Percentiles rank a stretch among this genome's conserved stretches.
Conservation (phyloP, 2,888 invertebrate species). For the Anodontia alba region DNA sequence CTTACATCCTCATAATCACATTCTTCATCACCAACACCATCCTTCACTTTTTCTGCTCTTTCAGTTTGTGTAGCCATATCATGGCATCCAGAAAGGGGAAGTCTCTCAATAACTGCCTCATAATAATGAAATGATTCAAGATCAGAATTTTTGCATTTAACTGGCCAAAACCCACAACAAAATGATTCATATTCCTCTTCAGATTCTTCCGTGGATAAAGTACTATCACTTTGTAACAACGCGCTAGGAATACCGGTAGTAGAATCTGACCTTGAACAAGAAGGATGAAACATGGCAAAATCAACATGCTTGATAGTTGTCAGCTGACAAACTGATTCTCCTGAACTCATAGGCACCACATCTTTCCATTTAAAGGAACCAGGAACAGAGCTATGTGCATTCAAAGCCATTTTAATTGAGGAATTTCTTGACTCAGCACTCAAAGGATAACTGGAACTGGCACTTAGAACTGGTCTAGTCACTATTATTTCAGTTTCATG, state of each 20-base stretch:
- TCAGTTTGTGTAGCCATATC: conserved; percentile 3
- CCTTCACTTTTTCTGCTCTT: background rate
- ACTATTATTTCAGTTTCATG: background rate
- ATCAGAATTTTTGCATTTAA: background rate
- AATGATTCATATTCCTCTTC: background rate
- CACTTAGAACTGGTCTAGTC: background rate
- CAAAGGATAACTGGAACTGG: background rate
- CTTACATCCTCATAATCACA: background rate
- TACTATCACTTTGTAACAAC: background rate
- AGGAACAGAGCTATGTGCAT: background rate
- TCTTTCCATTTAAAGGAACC: background rate
- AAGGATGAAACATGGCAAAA: background rate
- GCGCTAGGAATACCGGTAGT: background rate
- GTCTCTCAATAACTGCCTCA: background rate
- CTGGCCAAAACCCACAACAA: conserved; percentile 7
- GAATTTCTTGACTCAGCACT: background rate
- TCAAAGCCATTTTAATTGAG: background rate
- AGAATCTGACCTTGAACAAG: background rate
- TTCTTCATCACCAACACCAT: background rate
- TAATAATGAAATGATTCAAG: background rate
- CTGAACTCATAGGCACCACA: background rate
- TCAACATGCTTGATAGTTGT: background rate
- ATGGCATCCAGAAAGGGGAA: background rate
- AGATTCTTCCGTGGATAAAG: background rate
- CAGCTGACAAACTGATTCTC: background rate